Conservation (phyloP, 2,888 invertebrate species). For the Amiota mariae region DNA sequence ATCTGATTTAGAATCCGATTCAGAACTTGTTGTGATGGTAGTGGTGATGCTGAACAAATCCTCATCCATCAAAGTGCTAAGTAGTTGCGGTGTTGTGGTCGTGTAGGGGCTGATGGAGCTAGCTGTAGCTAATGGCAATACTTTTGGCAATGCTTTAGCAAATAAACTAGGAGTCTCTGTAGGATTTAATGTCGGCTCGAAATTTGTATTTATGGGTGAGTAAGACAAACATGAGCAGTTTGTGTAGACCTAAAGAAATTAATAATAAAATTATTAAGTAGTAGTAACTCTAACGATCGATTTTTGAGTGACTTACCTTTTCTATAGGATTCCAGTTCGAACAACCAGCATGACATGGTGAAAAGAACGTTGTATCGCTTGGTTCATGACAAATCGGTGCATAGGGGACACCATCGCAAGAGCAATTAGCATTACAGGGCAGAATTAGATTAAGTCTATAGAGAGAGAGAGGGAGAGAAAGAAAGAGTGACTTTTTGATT, state of each 20-base stretch:
- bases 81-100: not conserved
- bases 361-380: slow-evolving; percentile 78
- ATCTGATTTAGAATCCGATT: not conserved
- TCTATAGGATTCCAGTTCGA: slow-evolving; percentile 64
- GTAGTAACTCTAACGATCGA: not conserved
- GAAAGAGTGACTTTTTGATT: not conserved
- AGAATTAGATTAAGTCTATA: slow-evolving; percentile 75
- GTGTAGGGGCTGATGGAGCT: not conserved
- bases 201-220: not conserved
- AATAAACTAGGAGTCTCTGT: not conserved
- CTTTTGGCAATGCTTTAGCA: not conserved
- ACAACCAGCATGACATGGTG: slow-evolving; percentile 85
- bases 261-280: not conserved
- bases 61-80: not conserved
- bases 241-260: slow-evolving; percentile 61
- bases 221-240: slow-evolving; percentile 50
- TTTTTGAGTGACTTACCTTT: slow-evolving; percentile 50
- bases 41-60: not conserved
- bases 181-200: too few species aligned
- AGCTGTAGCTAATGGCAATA: not conserved
- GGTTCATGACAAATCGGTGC: slow-evolving; percentile 79
- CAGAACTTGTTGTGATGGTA: not conserved
- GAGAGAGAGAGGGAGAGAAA: slow-evolving; percentile 28
- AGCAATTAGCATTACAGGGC: slow-evolving; percentile 77
- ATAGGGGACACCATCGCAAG: slow-evolving; percentile 77